phyloP scores from a whole-genome alignment of 2,888 invertebrate genomes.

The Standfussiana lucernea region DNA sequence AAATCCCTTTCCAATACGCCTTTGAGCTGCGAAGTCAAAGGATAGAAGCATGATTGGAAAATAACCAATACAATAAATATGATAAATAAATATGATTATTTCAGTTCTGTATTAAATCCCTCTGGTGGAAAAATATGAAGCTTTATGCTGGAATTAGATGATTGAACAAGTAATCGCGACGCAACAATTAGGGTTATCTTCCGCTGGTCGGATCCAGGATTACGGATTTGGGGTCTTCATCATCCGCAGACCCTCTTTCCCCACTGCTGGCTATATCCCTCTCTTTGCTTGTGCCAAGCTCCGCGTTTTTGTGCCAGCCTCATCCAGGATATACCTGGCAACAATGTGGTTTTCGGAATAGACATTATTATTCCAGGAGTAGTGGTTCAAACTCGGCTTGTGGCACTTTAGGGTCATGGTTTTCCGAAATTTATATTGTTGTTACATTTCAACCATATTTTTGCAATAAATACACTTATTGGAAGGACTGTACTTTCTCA shows the following conservation, averaged over 20 bases:
- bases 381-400: neutral
- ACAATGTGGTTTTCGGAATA: neutral
- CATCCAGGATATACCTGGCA: too few relatives aligned
- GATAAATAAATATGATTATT: too few relatives aligned
- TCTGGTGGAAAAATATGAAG: neutral
- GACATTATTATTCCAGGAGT: neutral
- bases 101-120: neutral
- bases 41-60: neutral
- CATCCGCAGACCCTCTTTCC: neutral
- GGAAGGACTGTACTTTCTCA: too few relatives aligned
- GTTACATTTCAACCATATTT: neutral
- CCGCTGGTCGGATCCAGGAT: neutral
- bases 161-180: conserved; percentile 17
- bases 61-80: neutral
- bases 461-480: too few relatives aligned
- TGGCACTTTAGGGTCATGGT: neutral
- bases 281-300: neutral
- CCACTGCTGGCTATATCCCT: neutral
- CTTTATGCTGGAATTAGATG: neutral
- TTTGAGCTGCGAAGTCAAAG: neutral
- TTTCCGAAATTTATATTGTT: neutral
- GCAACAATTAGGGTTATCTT: conserved; percentile 2
- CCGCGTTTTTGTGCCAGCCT: neutral
- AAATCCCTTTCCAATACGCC: neutral
- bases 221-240: neutral